These are phyloP conservation scores for Agrotis ipsilon DNA, from an alignment of 2,888 invertebrate genomes.

Conservation along the genomic window DNA sequence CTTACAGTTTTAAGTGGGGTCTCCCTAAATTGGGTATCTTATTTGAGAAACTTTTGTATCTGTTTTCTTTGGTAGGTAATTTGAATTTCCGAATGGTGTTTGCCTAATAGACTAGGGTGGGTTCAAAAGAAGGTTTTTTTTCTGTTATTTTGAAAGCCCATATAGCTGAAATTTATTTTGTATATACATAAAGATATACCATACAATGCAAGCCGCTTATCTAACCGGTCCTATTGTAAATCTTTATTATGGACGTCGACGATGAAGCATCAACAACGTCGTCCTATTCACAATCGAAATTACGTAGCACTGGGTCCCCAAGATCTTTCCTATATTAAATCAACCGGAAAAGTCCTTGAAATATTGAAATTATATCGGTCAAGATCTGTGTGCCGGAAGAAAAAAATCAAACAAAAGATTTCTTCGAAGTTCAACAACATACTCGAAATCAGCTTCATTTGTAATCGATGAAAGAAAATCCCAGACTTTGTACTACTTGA, in stretches of 20 bases:
- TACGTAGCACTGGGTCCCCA: background rate
- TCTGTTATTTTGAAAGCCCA: background rate
- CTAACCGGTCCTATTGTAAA: too few species aligned
- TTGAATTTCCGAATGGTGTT: slow-evolving; percentile 56
- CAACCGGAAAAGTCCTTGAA: background rate
- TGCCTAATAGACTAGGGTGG: slow-evolving; percentile 34
- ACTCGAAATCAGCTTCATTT: slow-evolving; percentile 47
- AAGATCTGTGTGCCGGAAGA: slow-evolving; percentile 20
- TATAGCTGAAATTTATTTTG: background rate
- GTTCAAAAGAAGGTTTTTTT: background rate
- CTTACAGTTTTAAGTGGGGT: slow-evolving; percentile 63
- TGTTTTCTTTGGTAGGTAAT: slow-evolving; percentile 49
- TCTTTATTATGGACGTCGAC: too few species aligned
- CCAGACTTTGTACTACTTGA: slow-evolving; percentile 44
- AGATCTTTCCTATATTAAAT: background rate
- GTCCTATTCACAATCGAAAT: background rate
- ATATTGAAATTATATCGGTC: slow-evolving; percentile 7
- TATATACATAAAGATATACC: too few species aligned
- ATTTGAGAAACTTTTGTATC: slow-evolving; percentile 58
- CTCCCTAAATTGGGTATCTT: slow-evolving; percentile 63
- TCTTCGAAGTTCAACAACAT: slow-evolving; percentile 28
- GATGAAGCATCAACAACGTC: background rate
- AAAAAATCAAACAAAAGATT: slow-evolving; percentile 23
- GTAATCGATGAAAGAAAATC: slow-evolving; percentile 43
- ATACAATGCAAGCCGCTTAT: too few species aligned